Conservation (phyloP, 2,797 vertebrate species). For the Mus caroli region DNA sequence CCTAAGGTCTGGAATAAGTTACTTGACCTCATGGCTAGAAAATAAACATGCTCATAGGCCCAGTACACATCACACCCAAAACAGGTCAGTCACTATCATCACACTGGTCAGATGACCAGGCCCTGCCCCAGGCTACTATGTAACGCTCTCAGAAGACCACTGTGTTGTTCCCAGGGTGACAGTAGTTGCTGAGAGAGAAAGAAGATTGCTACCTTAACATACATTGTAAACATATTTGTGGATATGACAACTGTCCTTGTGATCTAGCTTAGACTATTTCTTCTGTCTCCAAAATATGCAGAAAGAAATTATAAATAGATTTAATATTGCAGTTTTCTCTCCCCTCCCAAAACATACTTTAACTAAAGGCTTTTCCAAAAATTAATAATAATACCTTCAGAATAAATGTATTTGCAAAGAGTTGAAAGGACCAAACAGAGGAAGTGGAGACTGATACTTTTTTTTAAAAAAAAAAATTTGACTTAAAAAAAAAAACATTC, state of each 20-base stretch:
- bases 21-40: neutral
- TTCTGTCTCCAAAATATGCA: slow-evolving; percentile 59
- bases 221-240: slow-evolving; percentile 16
- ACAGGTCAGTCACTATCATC: neutral
- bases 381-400: slow-evolving; percentile 39
- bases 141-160: slow-evolving; percentile 70
- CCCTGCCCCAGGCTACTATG: slow-evolving; percentile 31
- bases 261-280: neutral
- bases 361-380: slow-evolving; percentile 50
- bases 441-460: neutral
- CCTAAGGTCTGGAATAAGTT: neutral
- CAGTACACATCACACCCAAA: neutral
- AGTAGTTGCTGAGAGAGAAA: slow-evolving; percentile 66
- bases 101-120: neutral
- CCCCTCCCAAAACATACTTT: neutral
- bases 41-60: neutral
- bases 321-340: neutral
- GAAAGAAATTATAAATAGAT: slow-evolving; percentile 14
- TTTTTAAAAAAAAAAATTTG: neutral
- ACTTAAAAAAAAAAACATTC: slow-evolving; percentile 28
- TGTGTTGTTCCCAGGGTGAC: slow-evolving; percentile 74
- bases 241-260: neutral
- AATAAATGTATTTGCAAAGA: neutral
- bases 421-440: slow-evolving; percentile 11
- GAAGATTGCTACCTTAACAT: slow-evolving; percentile 15